Conservation (phyloP, 2,113 vertebrate species). For the Ciconia maguari region DNA sequence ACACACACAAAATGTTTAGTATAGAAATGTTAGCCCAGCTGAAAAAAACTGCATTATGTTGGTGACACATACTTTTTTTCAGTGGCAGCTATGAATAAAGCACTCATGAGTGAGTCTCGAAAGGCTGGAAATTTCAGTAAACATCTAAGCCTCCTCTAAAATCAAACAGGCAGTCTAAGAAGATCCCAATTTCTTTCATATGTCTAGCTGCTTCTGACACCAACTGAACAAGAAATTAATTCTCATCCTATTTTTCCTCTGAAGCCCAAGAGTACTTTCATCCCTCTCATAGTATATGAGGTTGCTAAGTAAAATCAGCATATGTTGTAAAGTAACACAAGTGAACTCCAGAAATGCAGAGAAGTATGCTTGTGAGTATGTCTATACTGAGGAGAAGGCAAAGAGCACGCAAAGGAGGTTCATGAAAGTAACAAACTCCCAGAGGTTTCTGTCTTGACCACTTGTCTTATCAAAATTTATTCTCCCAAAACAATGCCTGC, state of each 20-base stretch:
- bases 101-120: not conserved
- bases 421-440: not conserved
- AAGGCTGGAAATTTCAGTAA: not conserved
- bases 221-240: conserved; percentile 23
- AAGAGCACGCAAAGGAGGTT: not conserved
- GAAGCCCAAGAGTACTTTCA: conserved; percentile 21
- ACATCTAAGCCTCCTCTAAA: conserved; percentile 11
- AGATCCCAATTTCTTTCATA: not conserved
- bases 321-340: not conserved
- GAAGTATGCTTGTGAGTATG: not conserved
- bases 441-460: not conserved
- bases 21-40: not conserved
- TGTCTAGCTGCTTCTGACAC: conserved; percentile 11
- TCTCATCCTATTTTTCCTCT: not conserved
- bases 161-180: not conserved
- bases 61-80: not conserved
- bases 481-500: not conserved
- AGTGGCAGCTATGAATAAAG: not conserved
- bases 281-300: not conserved
- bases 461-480: not conserved
- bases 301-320: not conserved
- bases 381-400: not conserved
- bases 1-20: not conserved
- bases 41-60: not conserved
- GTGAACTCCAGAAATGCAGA: not conserved